Evolutionary conservation across 2,797 vertebrate genomes (phyloP).

Genomic region (Parauchenoglanis punctatus): DNA sequence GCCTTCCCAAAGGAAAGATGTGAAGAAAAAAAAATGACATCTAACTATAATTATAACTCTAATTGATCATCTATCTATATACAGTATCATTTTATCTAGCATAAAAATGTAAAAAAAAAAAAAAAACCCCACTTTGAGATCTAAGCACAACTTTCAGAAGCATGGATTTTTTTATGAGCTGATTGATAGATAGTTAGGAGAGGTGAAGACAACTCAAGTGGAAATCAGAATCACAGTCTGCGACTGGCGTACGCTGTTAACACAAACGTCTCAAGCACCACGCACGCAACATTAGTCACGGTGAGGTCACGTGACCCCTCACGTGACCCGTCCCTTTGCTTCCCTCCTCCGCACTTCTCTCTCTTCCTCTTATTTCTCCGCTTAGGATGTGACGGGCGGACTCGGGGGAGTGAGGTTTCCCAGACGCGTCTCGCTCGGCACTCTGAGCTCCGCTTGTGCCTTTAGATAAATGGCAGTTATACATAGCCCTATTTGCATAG

Average conservation of each 20-base stretch:
- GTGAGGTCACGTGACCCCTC: slow-evolving; percentile 55
- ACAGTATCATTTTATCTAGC: not conserved
- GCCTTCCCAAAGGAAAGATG: slow-evolving; percentile 22
- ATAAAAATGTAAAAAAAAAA: too few relatives aligned
- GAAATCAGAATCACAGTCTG: slow-evolving; percentile 19
- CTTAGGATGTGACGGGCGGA: not conserved
- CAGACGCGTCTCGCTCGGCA: slow-evolving; percentile 60
- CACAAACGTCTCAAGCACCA: slow-evolving; percentile 4
- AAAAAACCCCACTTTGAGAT: not conserved
- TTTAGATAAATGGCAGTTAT: slow-evolving; percentile 75
- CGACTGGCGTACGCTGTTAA: slow-evolving; percentile 26
- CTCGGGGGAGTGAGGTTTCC: slow-evolving; percentile 64
- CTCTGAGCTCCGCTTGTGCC: slow-evolving; percentile 61
- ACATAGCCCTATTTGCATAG: slow-evolving; percentile 76
- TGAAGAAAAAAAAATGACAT: not conserved
- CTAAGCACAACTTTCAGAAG: slow-evolving; percentile 1
- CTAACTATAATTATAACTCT: not conserved
- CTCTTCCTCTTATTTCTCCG: slow-evolving; percentile 55
- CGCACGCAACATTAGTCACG: slow-evolving; percentile 27
- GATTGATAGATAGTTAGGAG: not conserved
- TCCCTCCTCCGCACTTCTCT: slow-evolving; percentile 42
- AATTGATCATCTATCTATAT: not conserved
- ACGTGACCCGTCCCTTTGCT: slow-evolving; percentile 45
- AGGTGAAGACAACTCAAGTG: slow-evolving; percentile 17
- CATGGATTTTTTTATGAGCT: not conserved